These are phyloP conservation scores for Falco naumanni DNA, from an alignment of 2,797 vertebrate species.

Conservation along the genomic window DNA sequence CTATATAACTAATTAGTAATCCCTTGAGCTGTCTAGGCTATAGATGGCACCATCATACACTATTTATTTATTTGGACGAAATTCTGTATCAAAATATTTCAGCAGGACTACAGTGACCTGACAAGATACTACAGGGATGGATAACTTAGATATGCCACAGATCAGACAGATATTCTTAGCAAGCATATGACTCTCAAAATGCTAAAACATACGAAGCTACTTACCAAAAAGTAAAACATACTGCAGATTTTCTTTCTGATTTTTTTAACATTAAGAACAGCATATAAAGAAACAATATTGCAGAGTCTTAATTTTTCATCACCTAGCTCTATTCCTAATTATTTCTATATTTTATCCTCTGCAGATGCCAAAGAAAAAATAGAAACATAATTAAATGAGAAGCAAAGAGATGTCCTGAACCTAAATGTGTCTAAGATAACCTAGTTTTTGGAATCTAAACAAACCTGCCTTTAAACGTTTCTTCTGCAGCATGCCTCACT, in stretches of 20 bases:
- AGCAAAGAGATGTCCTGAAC: constrained; percentile 56
- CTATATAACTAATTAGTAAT: constrained; percentile 50
- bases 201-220: not conserved
- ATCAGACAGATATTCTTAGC: constrained; percentile 18
- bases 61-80: constrained; percentile 55
- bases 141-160: constrained; percentile 18
- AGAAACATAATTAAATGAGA: constrained; percentile 41
- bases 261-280: not conserved
- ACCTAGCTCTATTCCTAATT: constrained; percentile 25
- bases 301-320: constrained; percentile 42
- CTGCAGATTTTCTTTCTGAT: not conserved
- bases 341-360: constrained; percentile 31
- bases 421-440: constrained; percentile 69
- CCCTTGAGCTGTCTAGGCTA: constrained; percentile 37
- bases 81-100: constrained; percentile 45
- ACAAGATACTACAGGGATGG: not conserved
- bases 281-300: constrained; percentile 30
- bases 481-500: constrained; percentile 25
- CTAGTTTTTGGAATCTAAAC: constrained; percentile 66
- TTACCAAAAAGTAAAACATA: constrained; percentile 25
- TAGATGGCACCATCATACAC: constrained; percentile 40
- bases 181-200: not conserved
- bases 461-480: constrained; percentile 53
- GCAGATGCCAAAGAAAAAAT: constrained; percentile 61
- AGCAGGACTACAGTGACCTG: constrained; percentile 24